These are phyloP conservation scores for Pogonomyrmex californicus DNA, from an alignment of 1,140 invertebrate species.

Conservation along the genomic window DNA sequence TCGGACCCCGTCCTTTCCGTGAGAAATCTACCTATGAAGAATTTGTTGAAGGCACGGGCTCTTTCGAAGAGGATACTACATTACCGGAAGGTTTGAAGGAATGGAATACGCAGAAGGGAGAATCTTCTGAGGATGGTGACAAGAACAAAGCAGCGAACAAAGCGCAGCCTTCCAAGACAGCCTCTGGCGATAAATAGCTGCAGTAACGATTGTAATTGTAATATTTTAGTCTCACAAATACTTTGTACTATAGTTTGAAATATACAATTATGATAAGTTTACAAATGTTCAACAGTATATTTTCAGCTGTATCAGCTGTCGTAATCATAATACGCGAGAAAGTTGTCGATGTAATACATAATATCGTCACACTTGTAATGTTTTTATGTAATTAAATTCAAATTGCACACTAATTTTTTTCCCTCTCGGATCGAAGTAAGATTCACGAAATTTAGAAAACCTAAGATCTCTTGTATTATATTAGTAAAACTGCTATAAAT, in stretches of 20 bases:
- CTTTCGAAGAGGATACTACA: constrained; percentile 98
- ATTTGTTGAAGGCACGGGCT: constrained; percentile 99
- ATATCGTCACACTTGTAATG: neutral
- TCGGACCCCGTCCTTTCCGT: constrained; percentile 97
- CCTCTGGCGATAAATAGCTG: constrained; percentile 68
- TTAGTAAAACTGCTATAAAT: constrained; percentile 2
- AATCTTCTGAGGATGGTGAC: constrained; percentile 22
- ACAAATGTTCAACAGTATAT: constrained; percentile 41
- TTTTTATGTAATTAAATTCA: constrained; percentile 38
- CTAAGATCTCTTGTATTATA: neutral
- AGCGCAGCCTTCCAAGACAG: constrained; percentile 17
- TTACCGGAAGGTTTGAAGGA: constrained; percentile 98
- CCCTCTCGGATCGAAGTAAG: neutral
- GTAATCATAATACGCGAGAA: constrained; percentile 9
- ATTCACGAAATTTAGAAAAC: constrained; percentile 7
- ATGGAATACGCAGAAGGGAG: constrained; percentile 94
- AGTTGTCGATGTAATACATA: neutral
- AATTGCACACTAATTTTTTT: neutral
- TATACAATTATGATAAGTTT: constrained; percentile 66
- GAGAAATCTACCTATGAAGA: constrained; percentile 99
- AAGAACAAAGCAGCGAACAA: constrained; percentile 1
- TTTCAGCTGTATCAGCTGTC: constrained; percentile 50
- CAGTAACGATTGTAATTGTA: constrained; percentile 78
- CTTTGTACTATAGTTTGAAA: constrained; percentile 85
- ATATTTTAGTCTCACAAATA: constrained; percentile 76